Evolutionary conservation across 2,888 invertebrate species (phyloP), one percentile per base, ranked within the genome.

Genomic region (Eucera pruinosa): DNA sequence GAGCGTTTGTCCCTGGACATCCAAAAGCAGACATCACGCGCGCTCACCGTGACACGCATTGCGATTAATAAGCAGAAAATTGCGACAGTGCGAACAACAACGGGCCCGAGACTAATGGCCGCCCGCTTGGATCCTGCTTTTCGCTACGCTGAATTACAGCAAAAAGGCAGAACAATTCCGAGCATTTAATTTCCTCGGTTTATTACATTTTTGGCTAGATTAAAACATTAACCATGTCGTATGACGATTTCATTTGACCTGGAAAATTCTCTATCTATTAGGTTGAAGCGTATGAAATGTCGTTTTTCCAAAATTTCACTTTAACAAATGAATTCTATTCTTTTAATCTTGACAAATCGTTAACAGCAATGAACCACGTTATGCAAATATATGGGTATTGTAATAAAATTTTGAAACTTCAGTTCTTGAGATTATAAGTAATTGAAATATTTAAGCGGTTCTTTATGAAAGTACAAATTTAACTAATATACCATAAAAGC

Each of bases 1-100:
- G 15, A 30, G 27, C 43, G 61, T 36, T 58, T 41, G 41, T 45
- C 61, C 55, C 25, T 67, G 69, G 75, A 69, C 58, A 82, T 81
- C 78, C 82, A 67, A 61, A 39, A 58, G 58, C 47, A 33, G 45
- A 76, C 78, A 55, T 47, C 52, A 45, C 41, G 76, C 71, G 68
- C 75, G 67, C 71, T 65, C 57, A 43, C 64, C 77, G 83, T 80
- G 80, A 79, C 86, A 79, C 84, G 81, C 80, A 86, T 86, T 83
- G 77, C 86, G 85, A 90, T 89, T 89, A 90, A 89, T 90, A 88
- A 89, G 88, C 89, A 87, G 85, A 90, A 88, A 90, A 89, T 88
- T 76, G 77, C 65, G 30, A 43, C 65, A 36, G 30, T 36, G 23
- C 30, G 54, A 65, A 65, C 64, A 58, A 64, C 74, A 75, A 65